Conservation (phyloP, 35 echinoderm and acorn worm species). For the Acanthaster planci region DNA sequence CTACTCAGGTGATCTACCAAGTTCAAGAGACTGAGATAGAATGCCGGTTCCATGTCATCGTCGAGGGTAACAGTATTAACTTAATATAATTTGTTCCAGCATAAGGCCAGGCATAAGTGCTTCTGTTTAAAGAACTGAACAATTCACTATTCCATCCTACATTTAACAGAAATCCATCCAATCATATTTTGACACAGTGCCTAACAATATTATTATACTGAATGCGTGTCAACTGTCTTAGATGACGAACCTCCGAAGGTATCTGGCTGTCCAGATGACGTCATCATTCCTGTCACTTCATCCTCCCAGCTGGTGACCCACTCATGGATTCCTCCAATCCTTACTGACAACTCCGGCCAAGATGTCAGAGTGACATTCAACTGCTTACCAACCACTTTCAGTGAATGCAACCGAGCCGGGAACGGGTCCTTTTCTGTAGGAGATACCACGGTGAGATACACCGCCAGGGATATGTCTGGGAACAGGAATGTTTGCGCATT, state of each 20-base stretch:
- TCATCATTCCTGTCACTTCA: not conserved
- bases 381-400: not conserved
- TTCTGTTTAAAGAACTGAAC: too few species aligned
- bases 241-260: not conserved
- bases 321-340: not conserved
- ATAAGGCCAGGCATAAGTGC: too few species aligned
- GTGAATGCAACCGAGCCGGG: not conserved
- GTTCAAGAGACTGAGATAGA: too few species aligned
- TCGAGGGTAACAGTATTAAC: too few species aligned
- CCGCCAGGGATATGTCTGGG: not conserved
- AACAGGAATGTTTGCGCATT: not conserved
- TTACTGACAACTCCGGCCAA: not conserved
- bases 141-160: too few species aligned
- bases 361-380: not conserved
- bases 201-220: too few species aligned
- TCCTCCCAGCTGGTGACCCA: not conserved
- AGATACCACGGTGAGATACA: conserved; percentile 5
- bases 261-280: not conserved
- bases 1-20: too few species aligned
- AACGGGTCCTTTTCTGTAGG: not conserved
- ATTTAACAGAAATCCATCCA: too few species aligned
- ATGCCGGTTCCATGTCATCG: too few species aligned
- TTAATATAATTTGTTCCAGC: too few species aligned
- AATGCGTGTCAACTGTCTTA: not conserved
- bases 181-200: too few species aligned